Base-by-base conservation (phyloP, 2,113 vertebrate genomes). In the Mirza zaza region DNA sequence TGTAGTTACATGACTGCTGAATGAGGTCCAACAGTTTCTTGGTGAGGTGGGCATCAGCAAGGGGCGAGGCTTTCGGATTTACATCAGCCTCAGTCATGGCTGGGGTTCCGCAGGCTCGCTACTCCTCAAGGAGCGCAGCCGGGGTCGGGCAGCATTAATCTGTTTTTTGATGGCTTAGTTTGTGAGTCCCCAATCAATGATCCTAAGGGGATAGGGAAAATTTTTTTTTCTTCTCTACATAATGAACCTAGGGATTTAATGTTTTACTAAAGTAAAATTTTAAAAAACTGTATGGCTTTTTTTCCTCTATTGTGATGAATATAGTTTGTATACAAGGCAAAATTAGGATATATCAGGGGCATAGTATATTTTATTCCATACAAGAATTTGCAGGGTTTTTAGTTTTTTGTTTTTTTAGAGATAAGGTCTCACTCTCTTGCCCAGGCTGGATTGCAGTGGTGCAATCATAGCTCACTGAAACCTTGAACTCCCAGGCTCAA, bases 11-110 rank as follows among this genome's bases (percentile, higher is more conserved):
- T 0, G 99, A 99, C 90, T 99, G 99, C 97, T 99, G 99, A 81
- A 99, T 99, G 3, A 99, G 99, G 93, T 99, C 99, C 97, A 99
- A 96, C 4, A 99, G 99, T 2, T 99, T 99, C 98, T 99, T 99
- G 94, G 99, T 99, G 88, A 99, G 99, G 91, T 99, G 99, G 21
- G 99, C 99, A 96, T 99, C 99, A 27, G 99, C 99, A 76, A 99
- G 98, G 0, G 99, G 99, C 95, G 99, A 99, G 96, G 99, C 99
- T 98, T 99, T 99, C 0, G 99, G 99, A 92, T 99, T 99, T n/a
- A 99, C 99, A 88, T 99, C 99, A 67, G 99, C 90, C 94, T 99
- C 99, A 18, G 98, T 98, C 99, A 48, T 11, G 45, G 45, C 45
- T 48, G 45, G 8, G 45, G 45, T 48, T 48, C 45, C 45, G 45